A percentile compares a stretch with the other conserved stretches of the same genome.
These are phyloP conservation scores for Oreochromis niloticus DNA, from an alignment of 2,113 vertebrate species.

Conservation along the genomic window DNA sequence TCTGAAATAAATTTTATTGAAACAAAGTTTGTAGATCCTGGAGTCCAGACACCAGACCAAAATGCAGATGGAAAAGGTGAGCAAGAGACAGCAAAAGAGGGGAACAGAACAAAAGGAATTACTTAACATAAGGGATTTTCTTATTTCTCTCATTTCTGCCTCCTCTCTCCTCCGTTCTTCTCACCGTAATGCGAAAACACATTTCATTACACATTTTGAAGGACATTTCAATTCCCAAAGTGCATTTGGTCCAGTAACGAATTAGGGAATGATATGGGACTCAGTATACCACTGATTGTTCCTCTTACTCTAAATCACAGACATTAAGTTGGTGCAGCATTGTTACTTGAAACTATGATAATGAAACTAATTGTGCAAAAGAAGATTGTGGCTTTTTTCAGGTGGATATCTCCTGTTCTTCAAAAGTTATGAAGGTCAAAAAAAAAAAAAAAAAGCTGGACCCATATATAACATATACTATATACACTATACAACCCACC, in stretches of 20 bases:
- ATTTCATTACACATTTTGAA: neutral
- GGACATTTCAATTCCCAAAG: neutral
- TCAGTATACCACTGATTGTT: neutral
- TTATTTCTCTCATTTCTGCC: neutral
- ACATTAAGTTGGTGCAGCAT: neutral
- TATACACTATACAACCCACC: neutral
- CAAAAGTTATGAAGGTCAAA: neutral
- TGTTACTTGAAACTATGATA: neutral
- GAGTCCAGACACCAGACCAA: neutral
- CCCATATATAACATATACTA: fast-evolving
- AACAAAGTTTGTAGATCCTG: neutral
- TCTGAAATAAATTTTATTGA: neutral
- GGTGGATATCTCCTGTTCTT: neutral
- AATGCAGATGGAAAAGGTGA: neutral
- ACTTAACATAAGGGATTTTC: neutral
- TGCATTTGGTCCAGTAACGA: fast-evolving
- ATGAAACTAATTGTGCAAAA: neutral
- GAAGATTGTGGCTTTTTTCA: neutral
- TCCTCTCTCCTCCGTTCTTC: neutral
- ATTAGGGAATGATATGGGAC: neutral
- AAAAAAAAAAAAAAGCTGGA: neutral
- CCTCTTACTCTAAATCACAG: neutral
- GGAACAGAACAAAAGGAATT: neutral
- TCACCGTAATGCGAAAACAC: too few relatives aligned
- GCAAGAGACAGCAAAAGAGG: neutral